A percentile compares a stretch with the other conserved stretches of the same genome.
phyloP scores from a whole-genome alignment of 2,797 vertebrate genomes.

The Threskiornis aethiopicus region DNA sequence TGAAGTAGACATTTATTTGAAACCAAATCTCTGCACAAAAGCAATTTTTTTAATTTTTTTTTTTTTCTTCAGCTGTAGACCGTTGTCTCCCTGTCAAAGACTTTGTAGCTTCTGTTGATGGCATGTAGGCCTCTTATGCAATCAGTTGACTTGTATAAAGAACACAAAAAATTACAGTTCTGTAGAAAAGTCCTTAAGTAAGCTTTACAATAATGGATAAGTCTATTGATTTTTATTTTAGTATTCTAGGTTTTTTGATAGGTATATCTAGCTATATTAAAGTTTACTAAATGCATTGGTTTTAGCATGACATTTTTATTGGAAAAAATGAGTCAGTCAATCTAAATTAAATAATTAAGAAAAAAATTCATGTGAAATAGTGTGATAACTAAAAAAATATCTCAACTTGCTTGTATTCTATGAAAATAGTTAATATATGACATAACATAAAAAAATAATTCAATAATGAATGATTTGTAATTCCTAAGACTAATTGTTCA shows the following conservation, averaged over 20 bases:
- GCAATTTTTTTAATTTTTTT: background rate
- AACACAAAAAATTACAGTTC: background rate
- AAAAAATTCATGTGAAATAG: background rate
- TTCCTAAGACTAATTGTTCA: background rate
- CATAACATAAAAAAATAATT: background rate
- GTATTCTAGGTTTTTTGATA: background rate
- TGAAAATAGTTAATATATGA: background rate
- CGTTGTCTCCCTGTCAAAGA: background rate
- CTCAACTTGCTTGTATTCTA: background rate
- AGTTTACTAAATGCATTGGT: background rate
- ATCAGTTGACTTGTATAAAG: background rate
- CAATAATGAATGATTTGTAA: background rate
- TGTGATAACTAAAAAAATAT: background rate
- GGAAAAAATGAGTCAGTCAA: background rate
- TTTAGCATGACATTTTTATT: background rate
- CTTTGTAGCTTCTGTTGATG: background rate
- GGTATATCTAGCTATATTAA: background rate
- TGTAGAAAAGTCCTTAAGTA: background rate
- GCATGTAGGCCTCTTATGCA: background rate
- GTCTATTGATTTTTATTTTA: background rate
- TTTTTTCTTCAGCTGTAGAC: background rate
- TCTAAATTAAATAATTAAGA: background rate
- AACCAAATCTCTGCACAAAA: background rate
- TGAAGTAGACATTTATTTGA: slow-evolving; percentile 9
- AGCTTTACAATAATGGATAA: background rate